Percentiles rank a stretch among this genome's conserved stretches.
phyloP scores from a whole-genome alignment of 2,113 vertebrate genomes.

The Montifringilla adamsi region DNA sequence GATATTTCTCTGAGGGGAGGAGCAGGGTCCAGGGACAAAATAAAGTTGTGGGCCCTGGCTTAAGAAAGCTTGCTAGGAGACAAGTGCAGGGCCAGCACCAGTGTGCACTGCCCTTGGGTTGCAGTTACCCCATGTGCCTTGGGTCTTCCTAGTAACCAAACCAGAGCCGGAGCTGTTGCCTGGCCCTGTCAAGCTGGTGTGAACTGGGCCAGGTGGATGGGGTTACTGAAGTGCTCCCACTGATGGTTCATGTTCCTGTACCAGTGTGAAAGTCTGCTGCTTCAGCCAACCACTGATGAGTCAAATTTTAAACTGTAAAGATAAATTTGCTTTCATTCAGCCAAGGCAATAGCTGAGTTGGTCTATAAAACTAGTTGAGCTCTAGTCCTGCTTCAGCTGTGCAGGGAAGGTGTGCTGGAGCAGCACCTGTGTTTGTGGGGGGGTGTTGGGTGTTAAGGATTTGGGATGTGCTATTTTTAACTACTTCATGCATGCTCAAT shows the following conservation, averaged over 20 bases:
- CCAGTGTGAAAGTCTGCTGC: accelerated
- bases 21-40: accelerated
- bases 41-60: accelerated
- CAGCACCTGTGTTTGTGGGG: accelerated
- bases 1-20: accelerated
- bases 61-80: accelerated
- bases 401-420: neutral
- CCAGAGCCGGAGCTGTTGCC: accelerated
- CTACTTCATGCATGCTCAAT: accelerated
- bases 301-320: neutral
- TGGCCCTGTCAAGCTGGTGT: accelerated
- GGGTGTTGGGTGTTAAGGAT: accelerated
- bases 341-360: accelerated
- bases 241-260: accelerated
- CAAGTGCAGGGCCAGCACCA: accelerated
- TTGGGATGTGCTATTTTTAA: neutral
- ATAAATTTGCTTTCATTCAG: accelerated
- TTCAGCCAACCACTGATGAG: accelerated
- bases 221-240: accelerated
- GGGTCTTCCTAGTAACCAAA: accelerated
- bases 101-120: accelerated
- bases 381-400: accelerated
- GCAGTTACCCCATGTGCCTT: accelerated
- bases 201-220: accelerated
- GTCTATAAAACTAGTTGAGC: accelerated